phyloP scores from a whole-genome alignment of 2,113 vertebrate species.

The Antennarius striatus region DNA sequence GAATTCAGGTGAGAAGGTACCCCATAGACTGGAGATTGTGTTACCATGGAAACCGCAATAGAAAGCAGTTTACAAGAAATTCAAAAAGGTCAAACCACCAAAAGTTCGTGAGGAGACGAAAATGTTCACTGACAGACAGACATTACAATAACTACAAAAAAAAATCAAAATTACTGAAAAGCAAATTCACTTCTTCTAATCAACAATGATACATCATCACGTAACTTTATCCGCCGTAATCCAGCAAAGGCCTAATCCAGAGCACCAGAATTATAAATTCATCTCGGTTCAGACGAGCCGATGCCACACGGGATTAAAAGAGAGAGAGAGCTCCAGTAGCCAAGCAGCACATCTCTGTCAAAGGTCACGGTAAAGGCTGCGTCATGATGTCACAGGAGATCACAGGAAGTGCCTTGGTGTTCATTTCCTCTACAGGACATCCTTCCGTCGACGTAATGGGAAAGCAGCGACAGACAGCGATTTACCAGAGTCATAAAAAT shows the following conservation, averaged over 20 bases:
- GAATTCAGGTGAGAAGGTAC: too few species aligned
- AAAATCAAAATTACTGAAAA: constrained; percentile 2
- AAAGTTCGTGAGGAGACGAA: too few species aligned
- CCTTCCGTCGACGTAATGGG: constrained; percentile 4
- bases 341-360: constrained; percentile 52
- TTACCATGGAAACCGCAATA: too few species aligned
- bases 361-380: constrained; percentile 5
- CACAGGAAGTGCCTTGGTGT: constrained; percentile 35
- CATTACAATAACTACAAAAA: too few species aligned
- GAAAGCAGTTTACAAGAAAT: too few species aligned
- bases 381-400: constrained; percentile 33
- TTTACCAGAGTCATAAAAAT: constrained; percentile 11
- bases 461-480: constrained; percentile 23
- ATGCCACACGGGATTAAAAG: constrained; percentile 56
- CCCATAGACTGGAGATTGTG: too few species aligned
- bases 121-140: too few species aligned
- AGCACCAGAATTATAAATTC: constrained; percentile 65
- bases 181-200: constrained; percentile 4
- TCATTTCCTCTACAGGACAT: constrained; percentile 53
- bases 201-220: constrained; percentile 35
- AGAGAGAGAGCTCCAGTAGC: constrained; percentile 16
- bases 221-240: constrained; percentile 62
- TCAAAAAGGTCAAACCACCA: too few species aligned
- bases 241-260: constrained; percentile 62
- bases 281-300: constrained; percentile 54